Evolutionary conservation across 2,888 invertebrate genomes (phyloP), one percentile per base, ranked within the genome.

Genomic region (Eristalis pertinax): DNA sequence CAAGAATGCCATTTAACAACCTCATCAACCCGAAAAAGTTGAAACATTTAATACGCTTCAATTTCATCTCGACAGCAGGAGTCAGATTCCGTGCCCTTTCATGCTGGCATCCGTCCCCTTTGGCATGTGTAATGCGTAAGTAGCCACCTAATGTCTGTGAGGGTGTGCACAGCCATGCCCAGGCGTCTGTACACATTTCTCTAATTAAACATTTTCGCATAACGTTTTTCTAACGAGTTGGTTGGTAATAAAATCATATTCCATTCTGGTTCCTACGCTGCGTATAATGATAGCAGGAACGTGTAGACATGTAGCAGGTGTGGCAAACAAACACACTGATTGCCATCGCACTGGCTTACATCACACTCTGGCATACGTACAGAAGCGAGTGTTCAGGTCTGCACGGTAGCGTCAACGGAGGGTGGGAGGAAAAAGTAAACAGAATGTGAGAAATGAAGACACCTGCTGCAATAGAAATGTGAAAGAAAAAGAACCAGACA

Each of bases 131-230:
- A 68, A 65, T 67, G 64, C 58, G 63, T 38, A 68, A 69, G 68
- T 81, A 68, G 72, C 72, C 68, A 67, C 83, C 74, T 84, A 69
- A 73, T 68, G 62, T 10, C 72, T 67, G 63, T 32, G 41, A 11
- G 60, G 68, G 19, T 70, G 63, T 63, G 56, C 70, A 15, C n/a
- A n/a, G 8, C 32, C 32, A 32, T 8, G 32, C 32, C n/a, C 43
- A 19, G 15, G 7, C 50, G 67, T 56, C 38, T 80, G 24, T 80
- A 80, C 72, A 68, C 73, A 73, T 72, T 80, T 68, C 76, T 84
- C 68, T 84, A 87, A 87, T 87, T 84, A 84, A 87, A 87, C 68
- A 84, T 87, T 79, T 50, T 75, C 68, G 65, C 86, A 82, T 82
- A 78, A 86, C 67, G 72, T 84, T 80, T 79, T 79, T 83, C 56